phyloP scores from a whole-genome alignment of 2,113 vertebrate genomes.

The Varanus komodoensis region DNA sequence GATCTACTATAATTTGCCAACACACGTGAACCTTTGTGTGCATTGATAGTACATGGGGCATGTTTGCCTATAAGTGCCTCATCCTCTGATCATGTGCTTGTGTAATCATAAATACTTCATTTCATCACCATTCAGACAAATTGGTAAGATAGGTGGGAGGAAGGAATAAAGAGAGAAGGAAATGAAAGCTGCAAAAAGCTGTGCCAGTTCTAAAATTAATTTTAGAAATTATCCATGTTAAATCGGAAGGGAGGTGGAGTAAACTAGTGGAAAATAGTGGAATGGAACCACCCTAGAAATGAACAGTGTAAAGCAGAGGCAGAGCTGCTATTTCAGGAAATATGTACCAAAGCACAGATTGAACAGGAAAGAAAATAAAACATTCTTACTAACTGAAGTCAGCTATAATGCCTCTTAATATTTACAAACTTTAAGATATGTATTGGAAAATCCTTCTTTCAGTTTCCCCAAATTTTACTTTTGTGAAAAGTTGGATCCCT shows the following conservation, averaged over 20 bases:
- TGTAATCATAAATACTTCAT: background rate
- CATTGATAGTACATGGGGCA: background rate
- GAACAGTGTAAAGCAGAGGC: background rate
- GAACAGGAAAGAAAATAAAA: accelerated
- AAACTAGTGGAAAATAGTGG: background rate
- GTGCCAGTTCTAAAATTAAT: background rate
- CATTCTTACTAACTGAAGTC: background rate
- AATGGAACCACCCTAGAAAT: background rate
- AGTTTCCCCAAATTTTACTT: background rate
- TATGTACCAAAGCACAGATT: background rate
- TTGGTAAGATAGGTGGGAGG: background rate
- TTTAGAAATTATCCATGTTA: background rate
- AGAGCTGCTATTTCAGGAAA: background rate
- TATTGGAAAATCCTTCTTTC: background rate
- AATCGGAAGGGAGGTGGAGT: background rate
- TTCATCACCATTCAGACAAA: background rate
- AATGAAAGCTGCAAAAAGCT: background rate
- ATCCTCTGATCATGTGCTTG: background rate
- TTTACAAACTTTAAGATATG: background rate
- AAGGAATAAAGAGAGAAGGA: background rate
- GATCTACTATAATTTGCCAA: background rate
- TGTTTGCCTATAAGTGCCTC: constrained; percentile 1
- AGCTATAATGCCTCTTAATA: background rate
- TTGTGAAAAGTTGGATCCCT: background rate
- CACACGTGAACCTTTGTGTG: background rate